Conservation (phyloP, 1,140 invertebrate species). For the Aphelenchoides fujianensis region DNA sequence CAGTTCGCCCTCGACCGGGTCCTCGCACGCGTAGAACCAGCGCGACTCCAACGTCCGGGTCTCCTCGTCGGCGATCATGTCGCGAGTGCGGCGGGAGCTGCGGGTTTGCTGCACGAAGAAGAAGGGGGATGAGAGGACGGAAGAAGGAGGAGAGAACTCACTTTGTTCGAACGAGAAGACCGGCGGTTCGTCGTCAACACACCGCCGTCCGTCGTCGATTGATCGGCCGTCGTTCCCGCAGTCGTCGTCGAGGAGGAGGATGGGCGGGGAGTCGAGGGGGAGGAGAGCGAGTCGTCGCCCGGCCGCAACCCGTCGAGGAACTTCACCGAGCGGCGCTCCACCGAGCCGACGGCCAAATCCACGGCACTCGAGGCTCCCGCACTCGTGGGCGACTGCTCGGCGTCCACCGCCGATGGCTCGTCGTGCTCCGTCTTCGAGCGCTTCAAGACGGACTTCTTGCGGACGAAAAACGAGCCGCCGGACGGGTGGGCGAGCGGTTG, state of each 20-base stretch:
- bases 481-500: too few relatives aligned
- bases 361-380: too few relatives aligned
- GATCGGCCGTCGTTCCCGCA: too few relatives aligned
- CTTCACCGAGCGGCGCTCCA: background rate
- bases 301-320: conserved; percentile 17
- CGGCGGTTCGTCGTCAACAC: background rate
- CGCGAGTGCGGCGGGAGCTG: conserved; percentile 1
- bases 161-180: background rate
- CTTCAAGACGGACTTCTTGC: conserved; percentile 9
- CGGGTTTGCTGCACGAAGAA: background rate
- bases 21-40: background rate
- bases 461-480: background rate
- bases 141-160: background rate
- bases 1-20: background rate
- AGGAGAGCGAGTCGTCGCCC: background rate
- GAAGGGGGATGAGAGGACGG: background rate
- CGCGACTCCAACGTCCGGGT: background rate
- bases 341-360: too few relatives aligned
- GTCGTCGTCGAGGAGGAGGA: too few relatives aligned
- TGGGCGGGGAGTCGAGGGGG: too few relatives aligned
- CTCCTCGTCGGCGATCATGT: conserved; percentile 7
- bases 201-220: too few relatives aligned
- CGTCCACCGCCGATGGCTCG: conserved; percentile 6
- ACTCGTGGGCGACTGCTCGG: background rate
- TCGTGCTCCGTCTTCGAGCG: background rate